Percentiles rank a stretch among this genome's conserved stretches.
phyloP scores from a whole-genome alignment of 1,140 invertebrate genomes.

The Battus philenor region DNA sequence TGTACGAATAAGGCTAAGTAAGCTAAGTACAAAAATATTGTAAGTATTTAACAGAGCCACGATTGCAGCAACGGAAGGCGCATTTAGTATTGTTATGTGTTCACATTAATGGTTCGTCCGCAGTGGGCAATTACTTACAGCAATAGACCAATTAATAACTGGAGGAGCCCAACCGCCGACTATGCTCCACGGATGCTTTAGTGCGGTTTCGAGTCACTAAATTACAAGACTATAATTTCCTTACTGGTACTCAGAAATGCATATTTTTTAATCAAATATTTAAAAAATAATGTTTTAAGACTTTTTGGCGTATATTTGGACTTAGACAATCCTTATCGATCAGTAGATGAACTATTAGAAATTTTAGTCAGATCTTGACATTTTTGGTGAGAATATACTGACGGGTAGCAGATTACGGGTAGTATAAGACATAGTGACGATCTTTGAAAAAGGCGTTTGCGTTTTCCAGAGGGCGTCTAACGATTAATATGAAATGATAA shows the following conservation, averaged over 20 bases:
- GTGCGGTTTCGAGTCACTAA: constrained; percentile 28
- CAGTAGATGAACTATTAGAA: no score
- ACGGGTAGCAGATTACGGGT: no score
- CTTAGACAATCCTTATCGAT: no score
- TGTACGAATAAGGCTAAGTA: no score
- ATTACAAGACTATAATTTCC: constrained; percentile 20
- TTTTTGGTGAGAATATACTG: no score
- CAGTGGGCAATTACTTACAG: constrained; percentile 54
- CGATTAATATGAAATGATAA: no score
- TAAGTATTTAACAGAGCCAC: constrained; percentile 12
- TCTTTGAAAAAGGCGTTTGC: no score
- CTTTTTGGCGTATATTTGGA: no score
- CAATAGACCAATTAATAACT: constrained; percentile 58
- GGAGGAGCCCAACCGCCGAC: constrained; percentile 23
- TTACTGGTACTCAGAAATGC: neutral
- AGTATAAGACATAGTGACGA: no score
- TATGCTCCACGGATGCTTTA: constrained; percentile 36
- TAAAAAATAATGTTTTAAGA: no score
- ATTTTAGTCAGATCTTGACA: no score
- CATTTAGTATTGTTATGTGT: constrained; percentile 23
- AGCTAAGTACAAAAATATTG: neutral
- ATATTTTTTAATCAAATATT: constrained; percentile 5
- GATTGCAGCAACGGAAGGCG: constrained; percentile 19
- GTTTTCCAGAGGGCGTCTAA: no score
- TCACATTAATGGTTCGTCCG: constrained; percentile 39